Base-by-base conservation (phyloP, 2,797 vertebrate species). In the Trematomus bernacchii region DNA sequence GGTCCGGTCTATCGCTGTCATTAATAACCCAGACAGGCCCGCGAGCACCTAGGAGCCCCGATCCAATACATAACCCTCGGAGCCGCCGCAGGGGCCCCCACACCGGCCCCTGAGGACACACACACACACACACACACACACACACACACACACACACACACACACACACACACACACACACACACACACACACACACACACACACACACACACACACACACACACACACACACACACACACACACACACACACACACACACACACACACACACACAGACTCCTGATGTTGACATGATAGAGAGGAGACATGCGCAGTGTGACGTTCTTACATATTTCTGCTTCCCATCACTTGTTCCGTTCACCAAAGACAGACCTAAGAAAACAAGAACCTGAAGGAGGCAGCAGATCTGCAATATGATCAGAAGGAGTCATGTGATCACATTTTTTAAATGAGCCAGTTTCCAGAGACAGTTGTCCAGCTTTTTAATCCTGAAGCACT, bases 1-100 rank as follows among this genome's bases (percentile, higher is more conserved):
- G 89, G 91, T 91, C 86, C 77, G 13, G 79, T 70, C 88, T 85
- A 84, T 87, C 67, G 71, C 85, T 86, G 77, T 80, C 90, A 93
- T 93, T 90, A 93, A 93, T 93, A 93, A 93, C 85, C 76, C 47
- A 78, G 92, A 92, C 91, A 91, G 86, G 86, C 78, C 88, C 77
- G 67, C 68, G 72, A 86, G 79, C 81, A 77, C 84, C 86, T 67
- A 42, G 69, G 85, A 90, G 79, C 69, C 70, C 65, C 10, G 18
- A 67, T 82, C 62, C 79, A 85, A 87, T 88, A 88, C 89, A 89
- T 80, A 87, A 88, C 78, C 80, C 82, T 76, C 51, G 47, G 51
- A 74, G 64, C 77, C 69, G 73, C 84, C 80, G 21, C 70, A 57
- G 46, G 79, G 74, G 58, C 63, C 80, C 52, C 67, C 33, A 7